Base-by-base conservation (phyloP, 2,888 invertebrate species). In the Antheraea assamensis region DNA sequence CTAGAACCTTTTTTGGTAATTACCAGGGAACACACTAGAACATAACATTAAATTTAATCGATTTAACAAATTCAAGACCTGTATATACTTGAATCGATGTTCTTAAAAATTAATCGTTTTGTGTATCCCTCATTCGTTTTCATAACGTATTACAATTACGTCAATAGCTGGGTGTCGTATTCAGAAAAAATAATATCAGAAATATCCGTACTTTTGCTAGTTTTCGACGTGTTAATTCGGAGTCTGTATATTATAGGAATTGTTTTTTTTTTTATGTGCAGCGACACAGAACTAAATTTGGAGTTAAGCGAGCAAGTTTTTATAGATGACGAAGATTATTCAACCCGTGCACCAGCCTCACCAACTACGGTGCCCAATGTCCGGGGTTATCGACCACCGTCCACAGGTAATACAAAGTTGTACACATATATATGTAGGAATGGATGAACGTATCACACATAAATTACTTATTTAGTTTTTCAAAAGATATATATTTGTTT, bases 291-390 rank as follows among this genome's bases (percentile, higher is more conserved):
- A 83, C 87, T 96, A 71, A 94, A 95, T 13, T 94, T 96, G 82
- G 96, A 96, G 82, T 94, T 96, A 76, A 96, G 96, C 84, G 96
- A 97, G 88, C 96, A 95, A 74, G 96, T 97, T 77, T 96, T 96
- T 83, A 91, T 96, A 8, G 96, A 96, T 80, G 96, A 96, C 74
- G 94, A 94, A 52, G 95, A 95, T 83, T 96, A 95, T 82, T 81
- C 89, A 2, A 86, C 82, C 47, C 82, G 93, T 2, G 96, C 96
- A 52, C 96, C 97, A 24, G 96, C 96, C 1, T 97, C 97, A 19
- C 97, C 97, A 52, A 96, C 97, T 76, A 97, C 97, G 21, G 97
- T 97, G 72, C 97, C 97, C 76, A 96, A 96, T 83, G 96, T 95
- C 58, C 92, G 95, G 68, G 89, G 96, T 30, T 97, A 97, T 76